phyloP scores from a whole-genome alignment of 1,140 invertebrate genomes.

The Galendromus occidentalis region DNA sequence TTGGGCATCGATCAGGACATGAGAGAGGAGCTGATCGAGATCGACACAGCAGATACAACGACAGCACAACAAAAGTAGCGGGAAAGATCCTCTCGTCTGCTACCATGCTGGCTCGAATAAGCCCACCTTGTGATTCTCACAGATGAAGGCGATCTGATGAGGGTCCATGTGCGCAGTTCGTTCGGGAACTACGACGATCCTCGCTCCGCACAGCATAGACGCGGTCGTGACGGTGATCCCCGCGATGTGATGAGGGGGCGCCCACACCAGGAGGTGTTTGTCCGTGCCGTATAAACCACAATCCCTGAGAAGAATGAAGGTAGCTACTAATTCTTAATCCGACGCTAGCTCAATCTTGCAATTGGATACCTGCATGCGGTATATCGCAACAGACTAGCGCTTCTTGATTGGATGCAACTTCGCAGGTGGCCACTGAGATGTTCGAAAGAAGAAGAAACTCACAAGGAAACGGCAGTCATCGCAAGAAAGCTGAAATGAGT shows the following conservation, averaged over 20 bases:
- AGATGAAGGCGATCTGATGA: not conserved
- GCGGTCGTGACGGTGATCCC: not conserved
- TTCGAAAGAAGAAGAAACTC: not conserved
- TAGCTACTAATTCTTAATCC: too few relatives aligned
- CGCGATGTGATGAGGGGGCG: not conserved
- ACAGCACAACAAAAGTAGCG: not conserved
- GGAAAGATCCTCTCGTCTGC: not conserved
- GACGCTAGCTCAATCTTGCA: too few relatives aligned
- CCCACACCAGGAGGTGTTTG: not conserved
- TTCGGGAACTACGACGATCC: not conserved
- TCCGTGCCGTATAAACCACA: not conserved
- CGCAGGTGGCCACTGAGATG: too few relatives aligned
- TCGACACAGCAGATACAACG: not conserved
- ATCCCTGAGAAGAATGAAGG: not conserved
- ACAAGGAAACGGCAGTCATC: too few relatives aligned
- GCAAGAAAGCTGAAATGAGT: too few relatives aligned
- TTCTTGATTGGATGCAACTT: too few relatives aligned
- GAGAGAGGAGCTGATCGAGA: not conserved
- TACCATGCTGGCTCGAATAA: not conserved
- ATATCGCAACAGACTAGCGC: too few relatives aligned
- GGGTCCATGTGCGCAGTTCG: not conserved
- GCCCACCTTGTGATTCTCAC: not conserved
- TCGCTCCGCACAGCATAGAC: not conserved
- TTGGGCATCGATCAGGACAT: not conserved
- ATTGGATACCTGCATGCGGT: too few relatives aligned